Evolutionary conservation across 2,888 invertebrate species (phyloP), one percentile per base, ranked within the genome.

Genomic region (Cinara cedri): DNA sequence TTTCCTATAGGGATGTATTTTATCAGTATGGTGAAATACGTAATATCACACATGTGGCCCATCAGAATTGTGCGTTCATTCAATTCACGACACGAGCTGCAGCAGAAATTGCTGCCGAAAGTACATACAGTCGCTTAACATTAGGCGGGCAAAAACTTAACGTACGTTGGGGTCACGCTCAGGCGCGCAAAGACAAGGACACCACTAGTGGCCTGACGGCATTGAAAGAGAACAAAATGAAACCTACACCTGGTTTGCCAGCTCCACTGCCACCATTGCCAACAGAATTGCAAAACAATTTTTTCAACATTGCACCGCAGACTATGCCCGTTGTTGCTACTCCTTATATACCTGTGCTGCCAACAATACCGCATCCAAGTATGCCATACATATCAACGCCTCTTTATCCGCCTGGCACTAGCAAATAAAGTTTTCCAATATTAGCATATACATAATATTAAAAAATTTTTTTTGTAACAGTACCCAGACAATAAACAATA

Each of bases 21-120:
- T 99, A 99, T 87, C 98, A 99, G 86, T 98, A 94, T 87, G 99
- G 99, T 19, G 99, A 99, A 87, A 97, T 99, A 81, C 91, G 99
- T 83, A 93, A 94, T 0, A 90, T 99, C 24, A 96, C 96, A 13
- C 88, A 98, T 83, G 95, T 98, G 11, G 91, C 93, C 0, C 91
- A 96, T 82, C 97, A 98, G 83, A 95, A 95, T 84, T 98, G 98
- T 87, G 97, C 97, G 0, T 99, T 99, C 86, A 93, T 99, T 3
- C 97, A 98, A 85, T 99, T 96, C 86, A 97, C 98, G 0, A 92
- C 93, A 9, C 89, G 99, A 80, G 88, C 89, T 70, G 93, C 97
- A 0, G 95, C 98, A 0, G 99, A 99, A 86, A 88, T 92, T 82
- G 98, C 98, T 0, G 96, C 97, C 0, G 97, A 97, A 84, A 93